Evolutionary conservation across 2,888 invertebrate genomes (phyloP), one percentile per base, ranked within the genome.

Genomic region (Proisotoma minuta): DNA sequence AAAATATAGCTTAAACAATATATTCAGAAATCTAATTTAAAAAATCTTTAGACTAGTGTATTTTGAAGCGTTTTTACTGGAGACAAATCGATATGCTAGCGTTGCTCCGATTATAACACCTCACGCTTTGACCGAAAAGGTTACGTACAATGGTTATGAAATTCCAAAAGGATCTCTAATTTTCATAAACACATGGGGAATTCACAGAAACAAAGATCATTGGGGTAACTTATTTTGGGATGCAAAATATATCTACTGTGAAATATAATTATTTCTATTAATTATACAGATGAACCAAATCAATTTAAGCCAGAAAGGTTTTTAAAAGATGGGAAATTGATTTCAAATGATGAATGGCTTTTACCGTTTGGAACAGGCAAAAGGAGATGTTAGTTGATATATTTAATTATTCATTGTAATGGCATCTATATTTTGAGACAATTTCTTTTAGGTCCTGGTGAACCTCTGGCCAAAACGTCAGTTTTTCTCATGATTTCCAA

Each of bases 71-170:
- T 56, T 63, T 23, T 23, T 68, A 12, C 28, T 63, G 50, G 68
- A 68, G 57, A 60, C 60, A 12, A 60, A 65, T 40, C 52, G 68
- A 4, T 68, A 61, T 57, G 62, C 65, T 20, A 65, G 65, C 27
- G 65, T 68, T 26, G 68, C 68, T 22, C 68, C 68, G 1, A 68
- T 68, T 40, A 65, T 68, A 15, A 68, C 68, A 22, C 68, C 68
- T 1, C 68, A 68, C 40, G 63, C 65, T 18, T 8, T 65, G 2
- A 68, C 65, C 3, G 40, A 61, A 15, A 22, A 47, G 3, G 54
- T 68, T n/a, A 60, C 34, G 2, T 65, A 63, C 49, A 63, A 65
- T 34, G 63, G 63, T 2, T 68, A 59, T 51, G 60, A 59, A 18
- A 68, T 68, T 23, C 65, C 62, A 26, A 28, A 65, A 53, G 65